Evolutionary conservation across 2,888 invertebrate species (phyloP), one percentile per base, ranked within the genome.

Genomic region (Troides helena): DNA sequence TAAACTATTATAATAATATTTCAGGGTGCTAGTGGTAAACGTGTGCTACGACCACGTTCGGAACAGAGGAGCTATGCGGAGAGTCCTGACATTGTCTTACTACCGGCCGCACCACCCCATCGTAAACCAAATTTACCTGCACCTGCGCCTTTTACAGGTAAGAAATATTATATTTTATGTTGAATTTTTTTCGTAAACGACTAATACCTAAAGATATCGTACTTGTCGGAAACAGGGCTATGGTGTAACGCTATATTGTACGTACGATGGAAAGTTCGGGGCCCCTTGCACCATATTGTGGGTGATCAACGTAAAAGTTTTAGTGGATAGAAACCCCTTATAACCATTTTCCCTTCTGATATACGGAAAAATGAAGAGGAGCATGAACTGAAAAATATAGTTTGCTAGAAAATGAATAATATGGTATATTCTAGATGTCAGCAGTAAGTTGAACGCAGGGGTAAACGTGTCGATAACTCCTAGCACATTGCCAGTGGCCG

Each of bases 21-120:
- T 18, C 67, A 92, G 92, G 92, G 92, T 8, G 80, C 91, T 30
- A 85, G 88, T 60, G 93, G 93, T 17, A 89, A 97, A 74, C 93
- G 97, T 71, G 97, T 97, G 78, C 89, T 97, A 72, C 94, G 97
- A 73, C 97, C 97, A 7, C 94, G 97, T 69, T 96, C 96, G 7
- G 97, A 97, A 82, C 95, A 95, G 71, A 95, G 97, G 78, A 97
- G 97, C 79, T 97, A 97, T 86, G 97, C 97, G 0, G 97, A 97
- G 85, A 96, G 95, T 80, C 97, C 96, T 0, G 98, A 96, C 73
- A 95, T 95, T 74, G 94, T 95, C 43, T 77, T 95, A 67, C 75
- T 95, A 76, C 94, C 95, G 1, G 94, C 94, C 0, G 94, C 94
- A 71, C 93, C 93, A 0, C 93, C 93, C 1, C 88, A 90, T 60